Evolutionary conservation across 2,888 invertebrate genomes (phyloP), one percentile per base, ranked within the genome.

Genomic region (Brenthis hecate): DNA sequence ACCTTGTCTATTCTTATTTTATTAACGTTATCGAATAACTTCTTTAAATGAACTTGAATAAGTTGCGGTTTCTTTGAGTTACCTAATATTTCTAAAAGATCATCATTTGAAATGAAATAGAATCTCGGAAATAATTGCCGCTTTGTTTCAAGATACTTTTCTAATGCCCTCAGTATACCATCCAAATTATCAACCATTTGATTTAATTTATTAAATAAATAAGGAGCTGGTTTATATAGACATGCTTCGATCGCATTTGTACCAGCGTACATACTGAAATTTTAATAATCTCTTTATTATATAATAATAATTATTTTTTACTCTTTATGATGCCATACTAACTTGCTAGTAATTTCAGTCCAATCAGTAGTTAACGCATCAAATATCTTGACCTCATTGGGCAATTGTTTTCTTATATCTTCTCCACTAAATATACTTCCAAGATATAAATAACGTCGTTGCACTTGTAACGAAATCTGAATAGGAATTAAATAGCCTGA

Each of bases 371-470:
- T 95, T 48, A 98, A 87, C 14, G 89, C 89, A 78, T 96, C 95
- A 89, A 97, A 98, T 72, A 96, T 94, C 66, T 94, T 91, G 0
- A 96, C 95, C 88, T 97, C 97, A 67, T 88, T 87, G 0, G 98
- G 97, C 65, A 98, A 86, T 84, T 98, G 97, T 77, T 96, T 96
- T 70, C 96, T 93, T 69, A 98, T 97, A 83, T 98, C 98, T 85
- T 98, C 98, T 0, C 97, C 97, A 73, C 93, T 92, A 88, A 98
- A 98, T 82, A 98, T 98, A 82, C 96, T 98, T 94, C 98, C 97
- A 57, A 98, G 91, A 84, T 98, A 98, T 72, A 97, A 90, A 94
- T 97, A 98, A 73, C 96, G 96, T 36, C 96, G 93, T 88, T 98
- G 98, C 0, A 98, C 97, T 80, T 94, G 94, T n/a, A 98, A 90